These are phyloP conservation scores for Mythimna albipuncta DNA, from an alignment of 2,888 invertebrate species.

Conservation along the genomic window DNA sequence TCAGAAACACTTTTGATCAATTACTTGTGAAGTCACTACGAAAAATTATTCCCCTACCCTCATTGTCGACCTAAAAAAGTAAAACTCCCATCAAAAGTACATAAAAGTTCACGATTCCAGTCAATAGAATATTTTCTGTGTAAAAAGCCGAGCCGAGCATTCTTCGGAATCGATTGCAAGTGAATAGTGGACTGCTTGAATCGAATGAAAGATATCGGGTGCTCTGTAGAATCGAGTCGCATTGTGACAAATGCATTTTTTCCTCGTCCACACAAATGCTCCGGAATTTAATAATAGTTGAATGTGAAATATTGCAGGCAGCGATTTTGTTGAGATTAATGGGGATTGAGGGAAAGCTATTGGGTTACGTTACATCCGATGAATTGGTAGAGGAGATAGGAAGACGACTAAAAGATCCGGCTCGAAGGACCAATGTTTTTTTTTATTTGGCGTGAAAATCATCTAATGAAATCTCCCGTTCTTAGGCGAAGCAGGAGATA, in stretches of 20 bases:
- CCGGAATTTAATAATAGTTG: slow-evolving; percentile 65
- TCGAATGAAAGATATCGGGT: slow-evolving; percentile 69
- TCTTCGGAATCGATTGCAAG: slow-evolving; percentile 58
- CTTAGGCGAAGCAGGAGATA: no score
- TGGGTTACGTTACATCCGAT: slow-evolving; percentile 2
- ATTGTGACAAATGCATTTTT: slow-evolving; percentile 70
- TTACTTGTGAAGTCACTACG: slow-evolving; percentile 59
- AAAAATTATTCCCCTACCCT: slow-evolving; percentile 45
- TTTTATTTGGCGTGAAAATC: no score
- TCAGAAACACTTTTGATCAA: slow-evolving; percentile 55
- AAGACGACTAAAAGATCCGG: not conserved
- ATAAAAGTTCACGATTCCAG: slow-evolving; percentile 55
- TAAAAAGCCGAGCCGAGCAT: slow-evolving; percentile 63
- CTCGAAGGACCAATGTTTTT: not conserved
- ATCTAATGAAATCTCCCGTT: no score
- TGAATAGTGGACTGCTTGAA: slow-evolving; percentile 63
- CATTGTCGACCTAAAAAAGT: slow-evolving; percentile 46
- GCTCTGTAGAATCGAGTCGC: slow-evolving; percentile 58
- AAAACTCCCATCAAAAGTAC: slow-evolving; percentile 57
- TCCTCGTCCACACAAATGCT: slow-evolving; percentile 47
- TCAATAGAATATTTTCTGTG: slow-evolving; percentile 60
- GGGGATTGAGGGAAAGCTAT: slow-evolving; percentile 20
- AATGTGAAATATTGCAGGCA: slow-evolving; percentile 55
- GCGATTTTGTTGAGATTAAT: slow-evolving; percentile 46
- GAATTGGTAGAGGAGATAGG: not conserved